Conservation (phyloP, 1,140 invertebrate species). For the Drosophila pandora region DNA sequence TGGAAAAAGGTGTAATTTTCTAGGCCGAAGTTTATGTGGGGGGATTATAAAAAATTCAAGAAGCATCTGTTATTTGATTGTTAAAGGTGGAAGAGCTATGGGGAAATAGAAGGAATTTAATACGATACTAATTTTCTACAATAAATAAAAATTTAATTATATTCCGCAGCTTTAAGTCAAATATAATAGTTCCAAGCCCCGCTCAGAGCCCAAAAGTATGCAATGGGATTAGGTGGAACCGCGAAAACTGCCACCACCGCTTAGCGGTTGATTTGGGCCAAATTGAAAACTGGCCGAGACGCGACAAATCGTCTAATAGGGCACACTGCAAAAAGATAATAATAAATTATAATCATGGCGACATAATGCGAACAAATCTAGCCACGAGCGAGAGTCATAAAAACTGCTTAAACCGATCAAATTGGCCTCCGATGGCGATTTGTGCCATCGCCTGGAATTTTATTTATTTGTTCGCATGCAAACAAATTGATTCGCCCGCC, state of each 20-base stretch:
- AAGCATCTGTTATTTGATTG: conserved; percentile 16
- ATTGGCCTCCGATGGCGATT: conserved; percentile 75
- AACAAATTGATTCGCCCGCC: conserved; percentile 70
- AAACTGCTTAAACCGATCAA: conserved; percentile 72
- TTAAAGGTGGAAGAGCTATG: background rate
- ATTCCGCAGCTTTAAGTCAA: background rate
- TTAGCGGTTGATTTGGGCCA: conserved; percentile 44
- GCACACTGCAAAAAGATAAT: conserved; percentile 57
- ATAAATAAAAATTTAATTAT: background rate
- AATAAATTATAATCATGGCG: conserved; percentile 76
- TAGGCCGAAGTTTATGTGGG: conserved; percentile 8
- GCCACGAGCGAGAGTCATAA: conserved; percentile 73
- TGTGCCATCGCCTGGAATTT: conserved; percentile 57
- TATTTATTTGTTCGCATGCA: conserved; percentile 78
- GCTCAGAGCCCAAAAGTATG: conserved; percentile 34
- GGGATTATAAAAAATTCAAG: conserved; percentile 16
- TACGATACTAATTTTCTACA: background rate
- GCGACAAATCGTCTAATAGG: conserved; percentile 12
- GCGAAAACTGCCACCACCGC: conserved; percentile 22
- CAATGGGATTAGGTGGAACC: conserved; percentile 18
- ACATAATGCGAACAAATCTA: conserved; percentile 71
- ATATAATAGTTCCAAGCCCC: conserved; percentile 6
- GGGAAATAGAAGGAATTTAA: background rate
- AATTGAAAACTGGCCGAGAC: conserved; percentile 47
- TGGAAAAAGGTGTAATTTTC: conserved; percentile 58